These are phyloP conservation scores for Strix aluco DNA, from an alignment of 2,113 vertebrate species.

Conservation along the genomic window DNA sequence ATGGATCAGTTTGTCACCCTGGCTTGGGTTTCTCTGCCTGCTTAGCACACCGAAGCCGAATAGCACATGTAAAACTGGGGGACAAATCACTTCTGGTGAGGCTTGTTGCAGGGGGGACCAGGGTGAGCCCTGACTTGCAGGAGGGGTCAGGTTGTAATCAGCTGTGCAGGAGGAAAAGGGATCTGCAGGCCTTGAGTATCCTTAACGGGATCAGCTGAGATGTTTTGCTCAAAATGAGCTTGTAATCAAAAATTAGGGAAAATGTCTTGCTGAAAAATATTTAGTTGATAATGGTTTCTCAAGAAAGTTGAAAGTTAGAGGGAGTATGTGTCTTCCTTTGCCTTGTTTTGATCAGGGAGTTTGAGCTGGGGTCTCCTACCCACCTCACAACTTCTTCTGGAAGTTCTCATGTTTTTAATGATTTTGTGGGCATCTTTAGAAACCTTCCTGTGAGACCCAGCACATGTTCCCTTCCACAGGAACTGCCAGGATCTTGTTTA, in stretches of 20 bases:
- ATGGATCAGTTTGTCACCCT: background rate
- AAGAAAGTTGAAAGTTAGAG: background rate
- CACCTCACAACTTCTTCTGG: background rate
- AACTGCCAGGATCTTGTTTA: background rate
- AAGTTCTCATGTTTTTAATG: background rate
- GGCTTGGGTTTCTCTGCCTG: background rate
- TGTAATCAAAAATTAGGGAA: background rate
- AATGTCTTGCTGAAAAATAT: background rate
- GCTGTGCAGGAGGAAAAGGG: background rate
- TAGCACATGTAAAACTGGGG: background rate
- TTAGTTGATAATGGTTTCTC: background rate
- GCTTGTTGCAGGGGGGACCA: accelerated
- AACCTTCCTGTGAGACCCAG: background rate
- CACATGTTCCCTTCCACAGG: accelerated
- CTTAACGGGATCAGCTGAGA: background rate
- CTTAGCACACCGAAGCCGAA: background rate
- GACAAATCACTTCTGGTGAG: background rate
- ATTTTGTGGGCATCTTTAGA: background rate
- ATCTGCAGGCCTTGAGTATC: background rate
- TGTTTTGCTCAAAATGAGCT: background rate
- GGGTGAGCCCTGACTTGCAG: background rate
- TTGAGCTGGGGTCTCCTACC: background rate
- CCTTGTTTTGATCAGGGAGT: background rate
- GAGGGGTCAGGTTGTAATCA: background rate
- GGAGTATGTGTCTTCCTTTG: background rate